Evolutionary conservation across 2,113 vertebrate species (phyloP).

Genomic region (Cynopterus brachyotis): DNA sequence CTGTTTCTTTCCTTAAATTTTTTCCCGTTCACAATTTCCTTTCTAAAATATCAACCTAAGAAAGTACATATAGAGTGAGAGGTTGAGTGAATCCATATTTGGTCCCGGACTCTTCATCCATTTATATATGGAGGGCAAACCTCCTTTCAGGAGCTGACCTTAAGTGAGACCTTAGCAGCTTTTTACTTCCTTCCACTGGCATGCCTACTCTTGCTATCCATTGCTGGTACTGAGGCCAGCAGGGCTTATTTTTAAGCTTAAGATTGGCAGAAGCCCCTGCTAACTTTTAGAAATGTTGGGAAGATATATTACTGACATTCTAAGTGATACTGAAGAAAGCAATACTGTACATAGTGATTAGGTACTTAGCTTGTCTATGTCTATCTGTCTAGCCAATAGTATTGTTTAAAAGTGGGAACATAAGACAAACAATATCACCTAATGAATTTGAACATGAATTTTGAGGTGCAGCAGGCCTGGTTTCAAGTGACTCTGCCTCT

Average conservation of each 20-base stretch:
- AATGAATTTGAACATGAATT: not conserved
- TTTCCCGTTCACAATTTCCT: not conserved
- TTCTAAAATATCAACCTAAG: not conserved
- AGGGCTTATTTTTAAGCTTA: not conserved
- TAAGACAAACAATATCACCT: not conserved
- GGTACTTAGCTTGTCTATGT: not conserved
- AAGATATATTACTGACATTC: not conserved
- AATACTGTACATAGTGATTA: not conserved
- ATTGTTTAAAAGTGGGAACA: not conserved
- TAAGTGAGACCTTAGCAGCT: not conserved
- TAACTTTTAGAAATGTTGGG: not conserved
- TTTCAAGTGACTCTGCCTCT: not conserved
- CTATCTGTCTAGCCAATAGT: not conserved
- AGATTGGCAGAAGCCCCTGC: not conserved
- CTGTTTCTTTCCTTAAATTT: not conserved
- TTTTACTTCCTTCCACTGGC: not conserved
- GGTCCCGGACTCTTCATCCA: not conserved
- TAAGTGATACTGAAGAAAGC: not conserved
- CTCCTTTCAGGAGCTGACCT: not conserved
- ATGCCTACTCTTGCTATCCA: not conserved
- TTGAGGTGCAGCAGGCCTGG: not conserved
- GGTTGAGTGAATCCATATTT: not conserved
- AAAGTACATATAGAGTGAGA: not conserved
- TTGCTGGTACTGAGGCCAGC: not conserved
- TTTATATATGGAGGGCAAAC: not conserved